These are phyloP conservation scores for Jaculus jaculus DNA, from an alignment of 2,113 vertebrate genomes.

Conservation along the genomic window DNA sequence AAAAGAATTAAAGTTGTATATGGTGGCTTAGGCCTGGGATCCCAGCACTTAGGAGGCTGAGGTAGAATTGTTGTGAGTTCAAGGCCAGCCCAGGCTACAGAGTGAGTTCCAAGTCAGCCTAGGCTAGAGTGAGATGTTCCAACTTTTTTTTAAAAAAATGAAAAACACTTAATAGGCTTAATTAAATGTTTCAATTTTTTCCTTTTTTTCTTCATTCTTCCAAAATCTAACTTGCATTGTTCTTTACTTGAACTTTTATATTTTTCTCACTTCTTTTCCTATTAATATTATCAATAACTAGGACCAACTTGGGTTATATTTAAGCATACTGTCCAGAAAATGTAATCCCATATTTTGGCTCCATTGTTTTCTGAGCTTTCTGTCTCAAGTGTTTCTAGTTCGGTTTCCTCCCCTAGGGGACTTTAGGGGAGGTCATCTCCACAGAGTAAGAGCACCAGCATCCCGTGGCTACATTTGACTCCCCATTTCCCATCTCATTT, in stretches of 20 bases:
- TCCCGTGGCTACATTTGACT: background rate
- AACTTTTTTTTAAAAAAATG: background rate
- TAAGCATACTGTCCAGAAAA: background rate
- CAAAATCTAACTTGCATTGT: background rate
- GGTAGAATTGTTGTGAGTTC: too few relatives aligned
- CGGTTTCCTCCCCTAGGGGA: background rate
- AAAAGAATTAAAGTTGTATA: too few relatives aligned
- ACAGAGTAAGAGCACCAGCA: background rate
- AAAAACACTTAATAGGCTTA: background rate
- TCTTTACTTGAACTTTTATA: background rate
- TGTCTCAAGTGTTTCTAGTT: constrained; percentile 7
- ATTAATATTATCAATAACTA: background rate
- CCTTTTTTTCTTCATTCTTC: background rate
- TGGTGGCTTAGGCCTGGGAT: too few relatives aligned
- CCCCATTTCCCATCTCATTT: background rate
- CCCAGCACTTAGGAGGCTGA: too few relatives aligned
- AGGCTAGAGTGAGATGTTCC: too few relatives aligned
- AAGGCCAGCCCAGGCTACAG: too few relatives aligned
- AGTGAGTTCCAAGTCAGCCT: too few relatives aligned
- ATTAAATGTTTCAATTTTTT: background rate
- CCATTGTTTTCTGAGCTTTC: background rate
- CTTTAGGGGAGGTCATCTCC: background rate
- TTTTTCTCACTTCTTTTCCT: background rate
- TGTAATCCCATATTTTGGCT: background rate
- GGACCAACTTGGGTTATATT: background rate